A percentile compares a stretch with the other conserved stretches of the same genome.
These are phyloP conservation scores for Diplodus sargus DNA, from an alignment of 2,797 vertebrate species.

Conservation along the genomic window DNA sequence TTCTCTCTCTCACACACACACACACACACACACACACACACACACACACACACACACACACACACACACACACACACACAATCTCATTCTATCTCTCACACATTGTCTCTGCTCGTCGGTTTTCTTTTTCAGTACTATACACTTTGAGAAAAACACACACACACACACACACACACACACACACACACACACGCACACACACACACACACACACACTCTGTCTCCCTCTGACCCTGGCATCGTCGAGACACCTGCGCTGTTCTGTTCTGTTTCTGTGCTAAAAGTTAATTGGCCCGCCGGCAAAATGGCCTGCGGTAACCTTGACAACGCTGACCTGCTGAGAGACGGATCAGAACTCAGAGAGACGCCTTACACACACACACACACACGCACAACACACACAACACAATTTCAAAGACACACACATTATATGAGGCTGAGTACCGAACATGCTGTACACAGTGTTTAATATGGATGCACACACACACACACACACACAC, in stretches of 20 bases:
- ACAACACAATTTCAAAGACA: not conserved
- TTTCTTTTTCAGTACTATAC: conserved; percentile 23
- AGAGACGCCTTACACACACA: conserved; percentile 55
- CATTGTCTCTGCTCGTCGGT: conserved; percentile 23
- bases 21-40: conserved; percentile 16
- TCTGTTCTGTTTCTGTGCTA: conserved; percentile 66
- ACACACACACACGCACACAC: not conserved
- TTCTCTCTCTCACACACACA: conserved; percentile 5
- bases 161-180: too few species aligned
- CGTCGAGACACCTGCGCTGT: conserved; percentile 60
- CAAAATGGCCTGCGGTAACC: conserved; percentile 81
- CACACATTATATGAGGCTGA: not conserved
- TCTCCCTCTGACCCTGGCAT: conserved; percentile 22
- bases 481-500: not conserved
- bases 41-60: not conserved
- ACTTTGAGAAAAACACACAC: conserved; percentile 1
- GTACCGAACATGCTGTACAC: conserved; percentile 7
- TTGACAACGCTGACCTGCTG: conserved; percentile 83
- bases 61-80: not conserved
- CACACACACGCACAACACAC: conserved; percentile 18
- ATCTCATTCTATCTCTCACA: conserved; percentile 10
- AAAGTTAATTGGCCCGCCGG: conserved; percentile 80
- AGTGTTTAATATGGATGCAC: conserved; percentile 11
- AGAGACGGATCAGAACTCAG: conserved; percentile 74
- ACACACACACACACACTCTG: not conserved